phyloP scores from a whole-genome alignment of 23 tunicate species.

The Corella eumyota region DNA sequence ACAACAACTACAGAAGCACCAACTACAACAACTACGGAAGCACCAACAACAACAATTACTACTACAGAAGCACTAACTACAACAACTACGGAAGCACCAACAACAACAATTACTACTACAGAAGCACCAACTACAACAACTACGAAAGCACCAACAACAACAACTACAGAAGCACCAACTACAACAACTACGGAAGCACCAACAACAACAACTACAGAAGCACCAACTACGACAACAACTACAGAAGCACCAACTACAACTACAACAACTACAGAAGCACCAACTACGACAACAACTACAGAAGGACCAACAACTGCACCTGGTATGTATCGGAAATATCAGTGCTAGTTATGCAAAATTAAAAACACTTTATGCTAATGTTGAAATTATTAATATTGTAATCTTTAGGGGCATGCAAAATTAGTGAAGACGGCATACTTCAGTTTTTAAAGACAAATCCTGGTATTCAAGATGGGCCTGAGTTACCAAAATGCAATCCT shows the following conservation, averaged over 20 bases:
- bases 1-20: constrained; percentile 4
- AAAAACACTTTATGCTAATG: no score
- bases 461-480: constrained; percentile 9
- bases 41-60: not conserved
- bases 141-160: constrained; percentile 3
- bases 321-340: not conserved
- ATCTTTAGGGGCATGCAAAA: no score
- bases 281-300: not conserved
- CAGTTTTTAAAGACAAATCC: constrained; percentile 3
- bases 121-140: constrained; percentile 6
- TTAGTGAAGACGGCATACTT: not conserved
- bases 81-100: constrained; percentile 6
- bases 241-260: not conserved
- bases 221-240: not conserved
- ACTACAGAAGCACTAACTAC: not conserved
- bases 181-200: constrained; percentile 3
- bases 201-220: not conserved
- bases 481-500: constrained; percentile 1
- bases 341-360: not conserved
- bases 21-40: not conserved
- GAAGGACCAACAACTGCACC: not conserved
- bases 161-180: constrained; percentile 1
- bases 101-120: constrained; percentile 1
- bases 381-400: not conserved
- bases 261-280: not conserved